These are phyloP conservation scores for Drosophila neonasuta DNA, from an alignment of 2,888 invertebrate species.

Conservation along the genomic window DNA sequence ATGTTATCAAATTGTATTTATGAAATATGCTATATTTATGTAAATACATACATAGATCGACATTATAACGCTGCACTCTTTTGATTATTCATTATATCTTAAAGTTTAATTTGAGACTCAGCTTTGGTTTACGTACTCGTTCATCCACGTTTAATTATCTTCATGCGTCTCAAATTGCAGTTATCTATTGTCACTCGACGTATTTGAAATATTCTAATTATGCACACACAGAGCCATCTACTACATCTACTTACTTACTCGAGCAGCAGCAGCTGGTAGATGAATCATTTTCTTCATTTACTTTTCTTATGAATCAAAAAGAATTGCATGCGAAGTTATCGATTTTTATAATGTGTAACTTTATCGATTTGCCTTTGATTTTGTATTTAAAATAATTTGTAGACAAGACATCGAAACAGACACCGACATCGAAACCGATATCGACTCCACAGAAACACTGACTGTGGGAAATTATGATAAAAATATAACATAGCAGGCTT, in stretches of 20 bases:
- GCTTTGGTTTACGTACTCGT: slow-evolving; percentile 46
- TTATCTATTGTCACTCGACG: slow-evolving; percentile 44
- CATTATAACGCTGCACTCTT: slow-evolving; percentile 66
- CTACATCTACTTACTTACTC: slow-evolving; percentile 27
- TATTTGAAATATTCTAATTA: slow-evolving; percentile 30
- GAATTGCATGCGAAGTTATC: slow-evolving; percentile 63
- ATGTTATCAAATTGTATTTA: slow-evolving; percentile 40
- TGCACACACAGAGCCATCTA: slow-evolving; percentile 50
- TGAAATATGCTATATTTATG: slow-evolving; percentile 65
- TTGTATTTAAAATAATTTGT: slow-evolving; percentile 42
- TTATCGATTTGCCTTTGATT: slow-evolving; percentile 51
- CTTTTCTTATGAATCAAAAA: slow-evolving; percentile 24
- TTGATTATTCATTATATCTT: slow-evolving; percentile 44
- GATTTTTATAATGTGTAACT: slow-evolving; percentile 40
- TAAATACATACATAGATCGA: slow-evolving; percentile 73
- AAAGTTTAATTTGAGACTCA: slow-evolving; percentile 58
- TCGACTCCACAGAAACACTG: slow-evolving; percentile 34
- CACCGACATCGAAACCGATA: slow-evolving; percentile 37
- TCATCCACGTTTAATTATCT: slow-evolving; percentile 58
- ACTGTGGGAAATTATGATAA: slow-evolving; percentile 8
- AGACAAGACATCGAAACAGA: slow-evolving; percentile 58
- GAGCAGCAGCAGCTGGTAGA: slow-evolving; percentile 54
- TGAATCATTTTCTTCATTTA: slow-evolving; percentile 30
- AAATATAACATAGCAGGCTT: slow-evolving; percentile 12
- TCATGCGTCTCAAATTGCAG: slow-evolving; percentile 58